Base-by-base conservation (phyloP, 1,140 invertebrate genomes). In the Arctopsyche grandis region DNA sequence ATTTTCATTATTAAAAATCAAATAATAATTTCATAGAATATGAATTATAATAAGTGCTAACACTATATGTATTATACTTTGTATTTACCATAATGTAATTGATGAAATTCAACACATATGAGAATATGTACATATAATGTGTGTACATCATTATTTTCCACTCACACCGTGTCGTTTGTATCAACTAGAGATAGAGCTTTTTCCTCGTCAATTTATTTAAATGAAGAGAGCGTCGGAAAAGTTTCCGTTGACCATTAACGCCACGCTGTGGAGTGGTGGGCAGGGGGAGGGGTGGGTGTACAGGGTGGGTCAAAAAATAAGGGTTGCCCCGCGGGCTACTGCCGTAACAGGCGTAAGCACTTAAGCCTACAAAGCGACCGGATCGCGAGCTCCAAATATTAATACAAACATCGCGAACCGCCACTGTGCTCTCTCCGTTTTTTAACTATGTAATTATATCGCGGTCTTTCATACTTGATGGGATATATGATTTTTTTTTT, bases 311-410 rank as follows among this genome's bases (percentile, higher is more conserved):
- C 12, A 12, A 52, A 52, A 52, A 52, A 52, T 52, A 52, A 52
- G 48, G 48, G 48, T 52, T 16, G 48, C 1, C 16, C 48, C 29
- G 29, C 29, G 7, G 29, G 29, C 29, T 1, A 38, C 29, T 38
- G 7, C 29, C 10, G 1, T 52, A 52, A 52, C 48, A 14, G 48
- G 48, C 48, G 48, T 52, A 52, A 52, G 48, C 48, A 52, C 48
- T 52, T 52, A 52, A 52, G 48, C 48, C 48, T 52, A 52, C 48
- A 52, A 52, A 52, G 48, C 48, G 48, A 52, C 48, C 48, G 48
- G 48, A 52, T 52, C 48, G 48, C 16, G n/a, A n/a, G 48, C 16
- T 52, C 48, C 1, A 52, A 52, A 52, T 52, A 38, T 38, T 38
- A 38, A 38, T 38, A 38, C 29, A 38, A 38, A 38, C 29, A 38